These are phyloP conservation scores for Euphonia xanthogaster DNA, from an alignment of 2,797 vertebrate species.

Conservation along the genomic window DNA sequence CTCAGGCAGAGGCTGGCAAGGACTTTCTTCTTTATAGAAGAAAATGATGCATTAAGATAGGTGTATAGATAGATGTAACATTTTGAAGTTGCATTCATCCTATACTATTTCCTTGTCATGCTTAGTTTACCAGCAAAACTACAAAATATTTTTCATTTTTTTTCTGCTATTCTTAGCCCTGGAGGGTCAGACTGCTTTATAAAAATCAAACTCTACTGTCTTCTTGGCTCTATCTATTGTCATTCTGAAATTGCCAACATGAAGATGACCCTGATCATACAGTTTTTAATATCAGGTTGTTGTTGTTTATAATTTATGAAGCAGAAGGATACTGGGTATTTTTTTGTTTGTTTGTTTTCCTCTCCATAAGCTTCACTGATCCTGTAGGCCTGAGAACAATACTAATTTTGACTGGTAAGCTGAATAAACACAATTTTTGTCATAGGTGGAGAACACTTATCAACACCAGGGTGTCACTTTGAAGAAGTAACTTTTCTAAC, in stretches of 20 bases:
- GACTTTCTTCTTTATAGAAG: not conserved
- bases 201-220: not conserved
- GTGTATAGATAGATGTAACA: not conserved
- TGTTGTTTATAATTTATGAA: conserved; percentile 64
- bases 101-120: conserved; percentile 29
- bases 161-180: conserved; percentile 1
- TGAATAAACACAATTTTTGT: conserved; percentile 57
- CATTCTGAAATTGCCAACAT: not conserved
- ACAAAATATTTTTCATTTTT: conserved; percentile 29
- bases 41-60: not conserved
- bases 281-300: not conserved
- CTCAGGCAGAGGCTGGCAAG: not conserved
- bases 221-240: not conserved
- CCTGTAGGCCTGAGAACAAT: not conserved
- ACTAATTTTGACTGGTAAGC: conserved; percentile 60
- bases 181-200: not conserved
- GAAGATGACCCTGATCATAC: not conserved
- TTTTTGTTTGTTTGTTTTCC: not conserved
- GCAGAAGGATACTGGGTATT: not conserved
- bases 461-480: conserved; percentile 26
- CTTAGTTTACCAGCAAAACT: conserved; percentile 42
- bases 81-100: conserved; percentile 6
- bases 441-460: conserved; percentile 30
- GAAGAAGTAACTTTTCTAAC: conserved; percentile 42
- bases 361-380: conserved; percentile 53